phyloP scores from a whole-genome alignment of 2,888 invertebrate genomes.

The Tipula confusa region DNA sequence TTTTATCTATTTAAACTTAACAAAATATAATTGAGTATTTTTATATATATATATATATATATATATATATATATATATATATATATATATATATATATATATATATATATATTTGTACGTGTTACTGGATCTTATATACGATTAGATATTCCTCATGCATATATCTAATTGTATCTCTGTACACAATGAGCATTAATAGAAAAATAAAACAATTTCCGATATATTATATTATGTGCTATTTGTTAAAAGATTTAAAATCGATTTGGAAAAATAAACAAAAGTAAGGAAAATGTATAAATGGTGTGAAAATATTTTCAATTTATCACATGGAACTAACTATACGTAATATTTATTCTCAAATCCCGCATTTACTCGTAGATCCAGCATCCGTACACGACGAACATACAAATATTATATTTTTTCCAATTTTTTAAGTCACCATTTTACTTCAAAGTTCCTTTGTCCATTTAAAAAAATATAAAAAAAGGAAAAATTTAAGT shows the following conservation, averaged over 20 bases:
- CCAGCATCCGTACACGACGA: neutral
- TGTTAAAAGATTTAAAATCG: constrained; percentile 3
- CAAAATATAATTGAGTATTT: too few relatives aligned
- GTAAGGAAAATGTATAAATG: neutral
- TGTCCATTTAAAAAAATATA: neutral
- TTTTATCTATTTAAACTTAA: too few relatives aligned
- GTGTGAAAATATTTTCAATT: neutral
- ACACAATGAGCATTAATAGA: neutral
- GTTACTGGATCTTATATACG: neutral
- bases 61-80: too few relatives aligned
- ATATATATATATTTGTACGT: neutral
- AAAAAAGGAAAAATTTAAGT: neutral
- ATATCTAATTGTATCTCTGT: too few relatives aligned
- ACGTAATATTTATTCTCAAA: neutral
- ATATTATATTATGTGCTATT: too few relatives aligned
- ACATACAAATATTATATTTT: too few relatives aligned
- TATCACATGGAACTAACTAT: neutral
- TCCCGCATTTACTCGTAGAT: neutral
- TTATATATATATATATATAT: too few relatives aligned
- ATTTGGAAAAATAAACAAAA: constrained; percentile 5
- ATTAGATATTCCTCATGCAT: neutral
- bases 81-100: too few relatives aligned
- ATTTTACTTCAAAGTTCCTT: neutral
- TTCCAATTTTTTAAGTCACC: neutral
- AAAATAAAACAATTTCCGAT: neutral